A percentile compares a stretch with the other conserved stretches of the same genome.
These are phyloP conservation scores for Apteryx mantelli DNA, from an alignment of 2,113 vertebrate genomes.

Conservation along the genomic window DNA sequence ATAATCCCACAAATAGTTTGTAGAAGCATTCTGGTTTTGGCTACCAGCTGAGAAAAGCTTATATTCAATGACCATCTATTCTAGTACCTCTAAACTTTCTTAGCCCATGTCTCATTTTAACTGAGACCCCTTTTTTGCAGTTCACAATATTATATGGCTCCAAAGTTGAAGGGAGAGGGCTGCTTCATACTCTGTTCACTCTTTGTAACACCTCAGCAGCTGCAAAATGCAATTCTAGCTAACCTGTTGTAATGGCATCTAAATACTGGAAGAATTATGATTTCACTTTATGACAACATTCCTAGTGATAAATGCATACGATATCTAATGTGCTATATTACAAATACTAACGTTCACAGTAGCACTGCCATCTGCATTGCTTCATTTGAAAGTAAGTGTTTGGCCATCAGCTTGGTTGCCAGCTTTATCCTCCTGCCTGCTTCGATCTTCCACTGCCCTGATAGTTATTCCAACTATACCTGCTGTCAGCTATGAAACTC, in stretches of 20 bases:
- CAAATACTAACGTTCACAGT: background rate
- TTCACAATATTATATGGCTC: fast-evolving
- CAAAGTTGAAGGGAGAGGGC: background rate
- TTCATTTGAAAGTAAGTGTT: background rate
- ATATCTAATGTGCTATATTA: fast-evolving
- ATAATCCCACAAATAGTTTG: background rate
- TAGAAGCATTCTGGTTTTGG: background rate
- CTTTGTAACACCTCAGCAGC: background rate
- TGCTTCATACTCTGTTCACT: background rate
- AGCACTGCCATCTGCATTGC: background rate
- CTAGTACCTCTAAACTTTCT: background rate
- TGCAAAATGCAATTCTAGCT: background rate
- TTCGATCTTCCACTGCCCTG: background rate
- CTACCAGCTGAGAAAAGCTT: background rate
- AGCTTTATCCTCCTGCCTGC: background rate
- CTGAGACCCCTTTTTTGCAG: background rate
- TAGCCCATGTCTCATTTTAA: background rate
- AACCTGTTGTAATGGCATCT: background rate
- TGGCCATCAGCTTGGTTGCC: background rate
- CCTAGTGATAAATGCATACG: background rate
- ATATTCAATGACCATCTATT: background rate
- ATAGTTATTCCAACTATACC: background rate
- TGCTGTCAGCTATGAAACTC: background rate
- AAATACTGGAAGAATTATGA: background rate
- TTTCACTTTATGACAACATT: background rate